A percentile compares a stretch with the other conserved stretches of the same genome.
Conservation (phyloP, 2,888 invertebrate genomes). For the Hyposoter dolosus region DNA sequence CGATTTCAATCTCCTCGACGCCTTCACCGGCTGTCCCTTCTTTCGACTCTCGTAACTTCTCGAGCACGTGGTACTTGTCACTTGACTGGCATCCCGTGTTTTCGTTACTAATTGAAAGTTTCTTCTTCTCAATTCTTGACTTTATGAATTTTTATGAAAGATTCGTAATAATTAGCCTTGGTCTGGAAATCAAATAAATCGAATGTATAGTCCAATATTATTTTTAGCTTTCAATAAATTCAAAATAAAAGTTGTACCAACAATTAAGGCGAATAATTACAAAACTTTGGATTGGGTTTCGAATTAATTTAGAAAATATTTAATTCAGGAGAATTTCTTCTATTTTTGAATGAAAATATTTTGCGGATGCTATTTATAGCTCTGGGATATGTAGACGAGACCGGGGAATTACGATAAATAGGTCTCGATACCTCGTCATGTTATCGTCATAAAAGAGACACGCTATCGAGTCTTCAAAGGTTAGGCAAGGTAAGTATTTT, state of each 20-base stretch:
- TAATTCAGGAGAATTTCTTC: not conserved
- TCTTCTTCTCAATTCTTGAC: not conserved
- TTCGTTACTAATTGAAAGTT: not conserved
- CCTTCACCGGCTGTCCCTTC: not conserved
- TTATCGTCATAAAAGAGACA: conserved; percentile 39
- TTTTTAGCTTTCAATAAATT: not conserved
- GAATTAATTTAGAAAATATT: not conserved
- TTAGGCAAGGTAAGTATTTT: conserved; percentile 47
- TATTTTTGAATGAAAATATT: not conserved
- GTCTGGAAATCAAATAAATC: not conserved
- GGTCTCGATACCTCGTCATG: conserved; percentile 31
- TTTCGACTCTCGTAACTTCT: not conserved
- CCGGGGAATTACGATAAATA: conserved; percentile 19
- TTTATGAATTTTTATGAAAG: not conserved
- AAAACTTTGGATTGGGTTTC: not conserved
- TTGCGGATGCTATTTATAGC: conserved; percentile 15
- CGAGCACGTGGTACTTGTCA: conserved; percentile 17
- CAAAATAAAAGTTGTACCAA: not conserved
- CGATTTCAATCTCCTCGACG: conserved; percentile 18
- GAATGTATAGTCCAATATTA: not conserved
- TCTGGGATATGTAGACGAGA: conserved; percentile 1
- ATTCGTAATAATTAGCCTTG: not conserved
- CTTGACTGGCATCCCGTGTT: not conserved
- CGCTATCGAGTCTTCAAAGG: conserved; percentile 44
- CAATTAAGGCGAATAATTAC: not conserved